Evolutionary conservation across 2,888 invertebrate genomes (phyloP).

Genomic region (Cynaeus angustus): DNA sequence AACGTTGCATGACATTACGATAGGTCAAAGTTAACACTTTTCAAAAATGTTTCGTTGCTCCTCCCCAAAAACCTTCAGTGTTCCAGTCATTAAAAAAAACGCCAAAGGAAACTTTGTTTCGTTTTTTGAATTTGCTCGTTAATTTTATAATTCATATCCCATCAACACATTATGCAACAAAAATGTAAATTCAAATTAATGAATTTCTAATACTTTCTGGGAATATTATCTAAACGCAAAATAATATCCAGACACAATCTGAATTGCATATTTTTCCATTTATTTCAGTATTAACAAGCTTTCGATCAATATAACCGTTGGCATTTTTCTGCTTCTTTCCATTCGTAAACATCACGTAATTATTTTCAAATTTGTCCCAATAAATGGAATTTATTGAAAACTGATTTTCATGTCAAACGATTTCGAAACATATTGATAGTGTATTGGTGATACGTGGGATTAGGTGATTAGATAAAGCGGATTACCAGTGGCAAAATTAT

Average conservation of each 20-base stretch:
- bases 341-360: neutral
- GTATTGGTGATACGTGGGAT: conserved; percentile 59
- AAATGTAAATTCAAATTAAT: conserved; percentile 4
- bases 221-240: conserved; percentile 20
- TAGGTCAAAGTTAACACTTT: too few relatives aligned
- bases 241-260: conserved; percentile 12
- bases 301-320: conserved; percentile 30
- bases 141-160: neutral
- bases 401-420: conserved; percentile 43
- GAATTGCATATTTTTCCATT: conserved; percentile 38
- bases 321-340: too few relatives aligned
- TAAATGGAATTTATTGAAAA: conserved; percentile 15
- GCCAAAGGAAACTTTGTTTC: too few relatives aligned
- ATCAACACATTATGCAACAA: conserved; percentile 1
- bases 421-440: conserved; percentile 62
- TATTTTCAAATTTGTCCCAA: conserved; percentile 24
- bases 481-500: conserved; percentile 66
- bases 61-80: too few relatives aligned
- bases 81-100: too few relatives aligned
- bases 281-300: conserved; percentile 29
- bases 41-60: too few relatives aligned
- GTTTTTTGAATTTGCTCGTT: too few relatives aligned
- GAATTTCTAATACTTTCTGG: conserved; percentile 17
- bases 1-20: too few relatives aligned
- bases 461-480: conserved; percentile 65